Base-by-base conservation (phyloP, 2,797 vertebrate genomes). In the Pangasius djambal region DNA sequence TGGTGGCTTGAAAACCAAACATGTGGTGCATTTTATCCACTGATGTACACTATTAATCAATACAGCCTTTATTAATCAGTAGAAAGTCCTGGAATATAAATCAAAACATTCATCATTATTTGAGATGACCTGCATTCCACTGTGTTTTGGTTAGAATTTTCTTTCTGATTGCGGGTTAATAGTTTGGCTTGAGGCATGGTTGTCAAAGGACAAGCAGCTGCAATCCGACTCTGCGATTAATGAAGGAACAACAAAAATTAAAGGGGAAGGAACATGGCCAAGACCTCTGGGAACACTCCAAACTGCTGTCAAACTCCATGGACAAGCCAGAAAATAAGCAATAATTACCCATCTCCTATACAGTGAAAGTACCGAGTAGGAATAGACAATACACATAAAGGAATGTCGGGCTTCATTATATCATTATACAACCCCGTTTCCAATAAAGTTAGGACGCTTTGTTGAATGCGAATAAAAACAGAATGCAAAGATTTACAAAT, bases 241-340 rank as follows among this genome's bases (percentile, higher is more conserved):
- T 88, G 81, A 83, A 89, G 84, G 44, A 86, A 87, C 85, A 86
- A 87, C 65, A 89, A 82, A 91, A 92, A 83, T 88, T 85, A 88
- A 86, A 84, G 79, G n/a, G 20, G n/a, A 55, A 59, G 61, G 70
- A 84, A 67, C 65, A 9, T 22, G 15, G 34, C 75, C 85, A 90
- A 88, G 86, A 82, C 83, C 70, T 65, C 83, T 81, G 70, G 44
- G 70, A 89, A 40, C 25, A 3, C 31, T 91, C 88, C 86, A 90
- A 89, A 31, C 44, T 52, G 15, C 67, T 48, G 84, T 89, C 69
- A 84, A 88, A 40, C 40, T 77, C 34, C 59, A 59, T 12, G 65
- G 79, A 90, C 87, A 74, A 83, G 85, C 65, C 86, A 88, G 86
- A 78, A n/a, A 86, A 78, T 48, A 52, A 55, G 57, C 28, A 86